Base-by-base conservation (phyloP, 2,888 invertebrate species). In the Drosophila neotestacea region DNA sequence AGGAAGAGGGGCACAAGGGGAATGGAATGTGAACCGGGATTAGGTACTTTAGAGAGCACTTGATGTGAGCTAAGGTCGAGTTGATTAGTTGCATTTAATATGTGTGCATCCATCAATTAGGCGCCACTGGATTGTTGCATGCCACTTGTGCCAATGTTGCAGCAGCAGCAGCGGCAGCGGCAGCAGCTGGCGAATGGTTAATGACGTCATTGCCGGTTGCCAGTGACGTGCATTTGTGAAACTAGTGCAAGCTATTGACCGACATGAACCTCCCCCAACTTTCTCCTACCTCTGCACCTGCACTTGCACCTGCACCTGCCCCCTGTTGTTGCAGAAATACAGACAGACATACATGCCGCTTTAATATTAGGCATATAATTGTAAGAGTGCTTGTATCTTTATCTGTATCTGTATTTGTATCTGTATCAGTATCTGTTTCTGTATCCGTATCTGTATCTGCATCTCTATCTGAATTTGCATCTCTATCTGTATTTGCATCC, bases 31-130 rank as follows among this genome's bases (percentile, higher is more conserved):
- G 6, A 32, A 39, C 0, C 3, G 13, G 48, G 36, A 54, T 39
- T 28, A 9, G 10, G 11, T 2, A 44, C 30, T 52, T 27, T 46
- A n/a, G 9, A 2, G 10, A 69, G 30, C 9, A 16, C 34, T 44
- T 11, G 27, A 42, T 28, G 28, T 38, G 32, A 42, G 22, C 41
- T 16, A 32, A 44, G 9, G 28, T 22, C 47, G 59, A 47, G 63
- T 32, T 52, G 55, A 62, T 44, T 61, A 47, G 9, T 13, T 47
- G 4, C 4, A 27, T 36, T 9, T 27, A 38, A n/a, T 38, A 30
- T 34, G 60, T 70, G 77, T 22, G 2, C 72, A 65, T 80, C 52
- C 70, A 75, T 78, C 50, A 84, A 78, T 84, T 81, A 67, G 85
- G 47, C 67, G 60, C 64, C 64, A 61, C 46, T 72, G 68, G 48